Evolutionary conservation across 2,888 invertebrate genomes (phyloP), one percentile per base, ranked within the genome.

Genomic region (Leucophora obtusa): DNA sequence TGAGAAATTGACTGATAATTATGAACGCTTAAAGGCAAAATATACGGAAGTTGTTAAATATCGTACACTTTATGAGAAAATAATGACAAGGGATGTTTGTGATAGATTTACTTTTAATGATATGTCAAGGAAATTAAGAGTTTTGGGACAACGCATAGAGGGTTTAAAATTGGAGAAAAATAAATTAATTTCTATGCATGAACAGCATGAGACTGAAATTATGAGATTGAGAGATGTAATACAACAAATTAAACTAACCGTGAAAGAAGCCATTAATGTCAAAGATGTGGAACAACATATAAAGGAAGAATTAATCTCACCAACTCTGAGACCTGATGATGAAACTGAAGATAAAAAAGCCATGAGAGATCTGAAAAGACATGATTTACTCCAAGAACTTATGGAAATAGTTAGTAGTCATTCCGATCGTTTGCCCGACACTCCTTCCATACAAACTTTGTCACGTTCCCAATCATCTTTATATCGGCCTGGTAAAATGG

Each of bases 401-500:
- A 89, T 90, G 83, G 84, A 85, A 10, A 87, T 90, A 1, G 83
- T 90, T 0, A 86, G 88, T 43, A 85, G 86, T 15, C 87, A 87
- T 38, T 83, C 86, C 3, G 84, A 86, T 9, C 85, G 86, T 51
- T 82, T 83, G 51, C 85, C 83, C 1, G 82, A 84, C 0, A 85
- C 87, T 1, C 91, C 92, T 56, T 88, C 89, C 0, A 74, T 85
- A 47, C 86, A 87, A 17, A 86, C 91, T 1, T 85, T 89, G 28
- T 85, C 87, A 1, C 85, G 86, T 11, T 86, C 86, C 0, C 83
- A 84, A 1, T 85, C 87, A 0, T 91, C 91, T 50, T 7, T 93
- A 21, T 94, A 94, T 83, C 90, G 91, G 62, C 92, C 92, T 82
- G 94, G 94, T 11, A 93, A 93, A 87, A 91, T 94, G 76, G 94